Evolutionary conservation across 1,140 invertebrate genomes (phyloP).

Genomic region (Diorhabda carinulata): DNA sequence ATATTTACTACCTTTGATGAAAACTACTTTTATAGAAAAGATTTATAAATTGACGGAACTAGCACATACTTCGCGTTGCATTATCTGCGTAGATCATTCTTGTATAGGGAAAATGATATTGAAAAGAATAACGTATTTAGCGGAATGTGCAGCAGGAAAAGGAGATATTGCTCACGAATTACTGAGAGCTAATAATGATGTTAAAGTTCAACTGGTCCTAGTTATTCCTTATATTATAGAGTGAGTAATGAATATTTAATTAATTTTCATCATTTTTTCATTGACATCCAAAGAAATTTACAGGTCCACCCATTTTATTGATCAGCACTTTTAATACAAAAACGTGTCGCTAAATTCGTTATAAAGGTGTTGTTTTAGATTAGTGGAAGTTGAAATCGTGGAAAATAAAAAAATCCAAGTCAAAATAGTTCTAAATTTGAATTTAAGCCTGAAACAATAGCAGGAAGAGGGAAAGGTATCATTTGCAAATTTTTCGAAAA

Average conservation of each 20-base stretch:
- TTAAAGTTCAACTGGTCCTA: conserved; percentile 51
- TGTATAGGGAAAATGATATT: conserved; percentile 47
- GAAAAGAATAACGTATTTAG: conserved; percentile 48
- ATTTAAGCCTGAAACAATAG: too few relatives aligned
- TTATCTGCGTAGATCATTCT: conserved; percentile 43
- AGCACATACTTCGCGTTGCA: conserved; percentile 30
- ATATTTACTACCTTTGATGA: conserved; percentile 41
- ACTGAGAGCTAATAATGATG: conserved; percentile 47
- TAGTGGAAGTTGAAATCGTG: too few relatives aligned
- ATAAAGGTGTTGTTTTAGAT: too few relatives aligned
- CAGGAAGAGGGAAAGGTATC: too few relatives aligned
- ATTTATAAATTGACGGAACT: conserved; percentile 34
- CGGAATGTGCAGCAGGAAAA: conserved; percentile 53
- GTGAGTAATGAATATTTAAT: conserved; percentile 39
- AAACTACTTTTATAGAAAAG: conserved; percentile 34
- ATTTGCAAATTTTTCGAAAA: too few relatives aligned
- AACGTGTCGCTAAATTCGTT: too few relatives aligned
- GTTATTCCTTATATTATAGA: conserved; percentile 54
- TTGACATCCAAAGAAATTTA: too few relatives aligned
- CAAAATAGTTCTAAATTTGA: too few relatives aligned
- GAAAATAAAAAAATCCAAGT: too few relatives aligned
- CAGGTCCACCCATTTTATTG: too few relatives aligned
- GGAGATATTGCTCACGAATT: conserved; percentile 55
- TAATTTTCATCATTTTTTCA: too few relatives aligned
- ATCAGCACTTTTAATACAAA: too few relatives aligned